Evolutionary conservation across 2,797 vertebrate genomes (phyloP).

Genomic region (Chrosomus eos): DNA sequence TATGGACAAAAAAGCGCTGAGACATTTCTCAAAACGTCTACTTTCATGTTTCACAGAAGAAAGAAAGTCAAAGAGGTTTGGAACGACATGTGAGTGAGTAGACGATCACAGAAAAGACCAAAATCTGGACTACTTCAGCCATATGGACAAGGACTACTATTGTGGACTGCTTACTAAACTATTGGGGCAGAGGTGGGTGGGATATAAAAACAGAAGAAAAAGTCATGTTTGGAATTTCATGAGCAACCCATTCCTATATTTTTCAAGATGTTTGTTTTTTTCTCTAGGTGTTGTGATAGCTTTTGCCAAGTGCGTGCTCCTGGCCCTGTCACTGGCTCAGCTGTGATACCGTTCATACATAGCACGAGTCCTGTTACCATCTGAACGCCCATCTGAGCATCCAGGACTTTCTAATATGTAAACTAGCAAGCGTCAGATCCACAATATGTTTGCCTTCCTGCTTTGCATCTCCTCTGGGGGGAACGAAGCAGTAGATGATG

Average conservation of each 20-base stretch:
- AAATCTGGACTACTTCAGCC: neutral
- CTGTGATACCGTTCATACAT: constrained; percentile 25
- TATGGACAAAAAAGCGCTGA: neutral
- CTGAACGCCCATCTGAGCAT: constrained; percentile 54
- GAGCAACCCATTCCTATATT: neutral
- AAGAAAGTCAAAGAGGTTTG: neutral
- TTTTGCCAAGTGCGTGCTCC: constrained; percentile 19
- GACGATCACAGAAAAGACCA: neutral
- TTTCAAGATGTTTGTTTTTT: neutral
- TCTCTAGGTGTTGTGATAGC: neutral
- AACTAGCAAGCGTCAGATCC: constrained; percentile 65
- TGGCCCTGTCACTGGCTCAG: constrained; percentile 48
- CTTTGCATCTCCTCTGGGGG: constrained; percentile 46
- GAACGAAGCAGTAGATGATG: neutral
- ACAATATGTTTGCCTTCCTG: constrained; percentile 64
- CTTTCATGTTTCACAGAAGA: neutral
- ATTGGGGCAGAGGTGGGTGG: neutral
- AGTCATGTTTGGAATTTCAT: neutral
- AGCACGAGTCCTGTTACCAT: constrained; percentile 41
- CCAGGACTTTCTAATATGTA: constrained; percentile 60
- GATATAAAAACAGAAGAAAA: neutral
- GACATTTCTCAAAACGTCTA: neutral
- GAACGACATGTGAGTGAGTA: neutral
- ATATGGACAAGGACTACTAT: neutral
- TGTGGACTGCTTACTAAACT: neutral